Evolutionary conservation across 2,888 invertebrate genomes (phyloP), one percentile per base, ranked within the genome.

Genomic region (Choreutis nemorana): DNA sequence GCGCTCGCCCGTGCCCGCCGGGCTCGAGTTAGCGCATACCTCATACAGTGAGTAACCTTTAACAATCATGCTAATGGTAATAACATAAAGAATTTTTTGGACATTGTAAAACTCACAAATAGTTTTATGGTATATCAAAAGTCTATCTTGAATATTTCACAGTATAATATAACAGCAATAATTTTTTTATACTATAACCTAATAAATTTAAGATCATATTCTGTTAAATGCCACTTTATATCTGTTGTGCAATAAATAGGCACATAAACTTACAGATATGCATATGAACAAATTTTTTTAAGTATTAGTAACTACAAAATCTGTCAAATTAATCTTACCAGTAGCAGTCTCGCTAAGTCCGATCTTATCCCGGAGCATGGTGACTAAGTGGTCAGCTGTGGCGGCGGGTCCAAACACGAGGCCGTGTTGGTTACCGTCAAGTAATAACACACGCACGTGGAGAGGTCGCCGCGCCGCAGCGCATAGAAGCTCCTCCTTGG

Each of bases 371-470:
- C 93, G 85, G 24, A 97, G 88, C 55, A 91, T 87, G 52, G 90
- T 87, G 58, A 95, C 87, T 2, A 96, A 90, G 55, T 96, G 94
- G 48, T 87, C 86, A 3, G 94, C 91, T 0, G 94, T 94, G 26
- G 95, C 92, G 15, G 94, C 94, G 0, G 96, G 94, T 54, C 96
- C 94, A 71, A 97, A 97, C 68, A 96, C 96, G 1, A 97, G 87
- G 0, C 94, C 92, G 63, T 96, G 92, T 58, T 94, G 95, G 55
- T 95, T 94, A 1, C 95, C 95, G 60, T 96, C 96, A 84, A 96
- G 88, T 50, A 97, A 87, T 60, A 94, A 86, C 53, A 97, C 93
- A 26, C 94, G 85, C 2, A 94, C 92, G 59, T 95, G 94, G 42
- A 96, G 89, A 1, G 93, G 93, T 27, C 95, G 81, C 26, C 96